phyloP scores from a whole-genome alignment of 2,113 vertebrate genomes.

The Leucosticte australis region DNA sequence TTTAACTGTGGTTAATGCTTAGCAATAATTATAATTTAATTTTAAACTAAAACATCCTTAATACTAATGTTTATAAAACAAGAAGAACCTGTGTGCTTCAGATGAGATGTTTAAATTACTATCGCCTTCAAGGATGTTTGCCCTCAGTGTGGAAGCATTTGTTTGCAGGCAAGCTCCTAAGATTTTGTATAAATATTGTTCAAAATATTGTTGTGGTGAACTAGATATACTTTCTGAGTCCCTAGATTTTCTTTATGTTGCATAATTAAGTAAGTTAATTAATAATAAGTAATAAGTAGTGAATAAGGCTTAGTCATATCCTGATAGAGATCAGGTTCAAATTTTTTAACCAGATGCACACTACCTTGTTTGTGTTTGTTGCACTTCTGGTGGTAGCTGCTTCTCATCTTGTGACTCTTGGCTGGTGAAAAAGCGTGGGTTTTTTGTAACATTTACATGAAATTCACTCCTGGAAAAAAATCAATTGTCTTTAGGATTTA shows the following conservation, averaged over 20 bases:
- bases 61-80: background rate
- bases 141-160: background rate
- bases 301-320: background rate
- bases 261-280: background rate
- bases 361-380: background rate
- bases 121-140: background rate
- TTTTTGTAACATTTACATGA: background rate
- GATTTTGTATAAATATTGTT: background rate
- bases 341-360: background rate
- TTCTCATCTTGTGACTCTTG: background rate
- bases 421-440: background rate
- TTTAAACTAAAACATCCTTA: background rate
- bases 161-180: background rate
- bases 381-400: background rate
- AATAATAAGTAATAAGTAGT: background rate
- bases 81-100: background rate
- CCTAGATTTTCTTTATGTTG: background rate
- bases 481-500: background rate
- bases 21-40: background rate
- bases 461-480: background rate
- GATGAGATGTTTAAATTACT: background rate
- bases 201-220: background rate
- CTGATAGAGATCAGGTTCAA: background rate
- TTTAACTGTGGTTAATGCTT: background rate
- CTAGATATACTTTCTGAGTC: background rate